Evolutionary conservation across 2,797 vertebrate species (phyloP).

Genomic region (Malurus leucopterus): DNA sequence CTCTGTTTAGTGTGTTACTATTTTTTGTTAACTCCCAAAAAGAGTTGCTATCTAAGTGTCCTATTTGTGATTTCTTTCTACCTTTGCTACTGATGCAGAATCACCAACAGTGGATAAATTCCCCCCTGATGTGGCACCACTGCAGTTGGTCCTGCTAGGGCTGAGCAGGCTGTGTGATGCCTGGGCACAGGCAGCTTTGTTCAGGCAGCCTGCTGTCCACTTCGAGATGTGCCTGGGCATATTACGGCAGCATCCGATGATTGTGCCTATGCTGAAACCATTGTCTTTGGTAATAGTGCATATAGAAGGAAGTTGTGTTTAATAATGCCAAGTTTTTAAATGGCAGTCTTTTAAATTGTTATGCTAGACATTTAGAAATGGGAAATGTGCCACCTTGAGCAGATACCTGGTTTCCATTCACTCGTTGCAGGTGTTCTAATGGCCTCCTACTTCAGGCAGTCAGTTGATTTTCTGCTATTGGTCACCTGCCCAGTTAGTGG

Average conservation of each 20-base stretch:
- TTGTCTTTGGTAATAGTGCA: fast-evolving
- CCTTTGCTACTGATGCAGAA: background rate
- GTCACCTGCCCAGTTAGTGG: background rate
- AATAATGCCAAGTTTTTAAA: background rate
- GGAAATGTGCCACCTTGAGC: background rate
- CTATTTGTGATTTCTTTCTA: background rate
- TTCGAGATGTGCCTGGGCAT: fast-evolving
- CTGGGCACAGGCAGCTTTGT: background rate
- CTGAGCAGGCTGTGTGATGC: background rate
- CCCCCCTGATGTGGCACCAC: fast-evolving
- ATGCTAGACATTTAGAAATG: background rate
- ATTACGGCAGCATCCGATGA: fast-evolving
- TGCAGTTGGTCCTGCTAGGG: fast-evolving
- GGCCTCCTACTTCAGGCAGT: background rate
- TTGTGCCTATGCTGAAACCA: fast-evolving
- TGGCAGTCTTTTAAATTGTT: background rate
- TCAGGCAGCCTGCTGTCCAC: background rate
- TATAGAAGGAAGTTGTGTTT: background rate
- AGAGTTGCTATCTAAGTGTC: background rate
- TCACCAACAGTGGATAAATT: fast-evolving
- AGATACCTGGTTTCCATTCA: background rate
- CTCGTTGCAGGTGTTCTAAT: background rate
- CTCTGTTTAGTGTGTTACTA: background rate
- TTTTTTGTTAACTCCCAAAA: background rate
- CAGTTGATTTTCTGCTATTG: background rate